Evolutionary conservation across 1,140 invertebrate species (phyloP), one percentile per base, ranked within the genome.

Genomic region (Diorhabda carinulata): DNA sequence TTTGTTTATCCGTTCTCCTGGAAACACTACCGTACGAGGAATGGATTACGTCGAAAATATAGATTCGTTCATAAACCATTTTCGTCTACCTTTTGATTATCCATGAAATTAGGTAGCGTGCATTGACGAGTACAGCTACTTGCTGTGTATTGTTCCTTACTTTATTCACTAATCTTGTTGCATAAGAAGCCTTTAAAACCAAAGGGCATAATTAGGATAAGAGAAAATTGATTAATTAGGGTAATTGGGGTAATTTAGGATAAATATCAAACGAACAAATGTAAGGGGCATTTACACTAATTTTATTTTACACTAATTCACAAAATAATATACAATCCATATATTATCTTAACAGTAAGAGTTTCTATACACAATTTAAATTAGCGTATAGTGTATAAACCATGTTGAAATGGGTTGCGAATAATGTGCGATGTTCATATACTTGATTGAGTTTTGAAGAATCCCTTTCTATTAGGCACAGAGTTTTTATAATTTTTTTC

Each of bases 261-360:
- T 52, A 52, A 52, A 52, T 8, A 52, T 8, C 2, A 2, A 8
- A 52, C 3, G 64, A 52, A 64, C 47, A 70, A 59, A 60, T 43
- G 41, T 65, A 9, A 10, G 25, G 70, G 71, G 76, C 74, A 74
- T 77, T 66, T 76, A 73, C 68, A 75, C 72, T 76, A 73, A 64
- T 60, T 76, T 76, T 77, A 72, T 74, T 76, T 71, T 76, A 76
- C 77, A 78, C 70, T 76, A 77, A 77, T 73, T 76, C 75, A 77
- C 71, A 78, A 77, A 77, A 75, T 76, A 75, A 73, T 77, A 74
- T 77, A 77, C 76, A 78, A 72, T 77, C 69, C 68, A 76, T 74
- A 67, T 73, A 72, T 62, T 63, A 70, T 70, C 70, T 58, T 67
- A 71, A 71, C 70, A 71, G 67, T 64, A 59, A 64, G 70, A 66